Evolutionary conservation across 2,888 invertebrate species (phyloP).

Genomic region (Trichogramma evanescens): DNA sequence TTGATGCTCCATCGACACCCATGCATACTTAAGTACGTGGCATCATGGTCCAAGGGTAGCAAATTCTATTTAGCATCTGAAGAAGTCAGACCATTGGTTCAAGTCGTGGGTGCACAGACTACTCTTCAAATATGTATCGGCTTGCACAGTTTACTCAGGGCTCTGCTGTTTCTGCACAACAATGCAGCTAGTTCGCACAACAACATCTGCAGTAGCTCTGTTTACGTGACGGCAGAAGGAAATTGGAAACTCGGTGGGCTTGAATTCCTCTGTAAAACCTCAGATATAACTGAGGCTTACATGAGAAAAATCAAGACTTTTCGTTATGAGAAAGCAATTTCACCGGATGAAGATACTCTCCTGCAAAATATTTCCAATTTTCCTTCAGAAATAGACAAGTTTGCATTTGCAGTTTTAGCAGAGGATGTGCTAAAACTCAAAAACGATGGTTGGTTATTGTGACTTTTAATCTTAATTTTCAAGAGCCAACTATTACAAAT

Average conservation of each 20-base stretch:
- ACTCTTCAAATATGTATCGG: slow-evolving; percentile 80
- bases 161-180: slow-evolving; percentile 76
- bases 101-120: slow-evolving; percentile 59
- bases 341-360: slow-evolving; percentile 60
- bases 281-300: slow-evolving; percentile 60
- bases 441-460: slow-evolving; percentile 37
- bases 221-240: slow-evolving; percentile 78
- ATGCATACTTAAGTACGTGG: slow-evolving; percentile 73
- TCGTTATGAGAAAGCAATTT: slow-evolving; percentile 66
- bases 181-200: slow-evolving; percentile 76
- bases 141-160: slow-evolving; percentile 71
- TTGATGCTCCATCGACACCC: slow-evolving; percentile 82
- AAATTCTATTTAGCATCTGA: slow-evolving; percentile 76
- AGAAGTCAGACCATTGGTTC: slow-evolving; percentile 68
- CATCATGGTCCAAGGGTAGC: slow-evolving; percentile 71
- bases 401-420: slow-evolving; percentile 68
- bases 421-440: slow-evolving; percentile 64
- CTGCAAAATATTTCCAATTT: slow-evolving; percentile 42
- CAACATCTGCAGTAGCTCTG: slow-evolving; percentile 70
- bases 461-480: slow-evolving; percentile 4
- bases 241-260: slow-evolving; percentile 83
- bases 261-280: slow-evolving; percentile 68
- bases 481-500: not conserved
- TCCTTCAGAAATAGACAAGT: slow-evolving; percentile 64
- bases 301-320: slow-evolving; percentile 62